These are phyloP conservation scores for Coregonus clupeaformis DNA, from an alignment of 2,113 vertebrate species.

Conservation along the genomic window DNA sequence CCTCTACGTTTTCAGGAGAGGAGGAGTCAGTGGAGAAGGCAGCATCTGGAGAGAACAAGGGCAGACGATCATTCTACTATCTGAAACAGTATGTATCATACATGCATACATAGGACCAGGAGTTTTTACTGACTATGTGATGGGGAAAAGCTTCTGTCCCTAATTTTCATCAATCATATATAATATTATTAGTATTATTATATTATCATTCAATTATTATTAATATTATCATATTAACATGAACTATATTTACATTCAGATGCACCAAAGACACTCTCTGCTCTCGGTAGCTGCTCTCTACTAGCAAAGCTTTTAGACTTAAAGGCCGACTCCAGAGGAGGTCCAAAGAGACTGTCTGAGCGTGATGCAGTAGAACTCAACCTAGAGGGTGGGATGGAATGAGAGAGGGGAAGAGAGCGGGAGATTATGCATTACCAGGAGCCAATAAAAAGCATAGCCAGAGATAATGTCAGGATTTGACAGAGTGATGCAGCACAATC, in stretches of 20 bases:
- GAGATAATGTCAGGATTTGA: background rate
- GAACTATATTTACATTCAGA: constrained; percentile 65
- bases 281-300: constrained; percentile 56
- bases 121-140: background rate
- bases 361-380: constrained; percentile 62
- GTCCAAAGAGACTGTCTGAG: constrained; percentile 83
- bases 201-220: no score
- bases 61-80: background rate
- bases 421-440: background rate
- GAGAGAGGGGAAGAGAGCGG: background rate
- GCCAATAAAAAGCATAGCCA: background rate
- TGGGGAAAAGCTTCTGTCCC: no score
- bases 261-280: constrained; percentile 36
- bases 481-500: background rate
- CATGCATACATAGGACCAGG: background rate
- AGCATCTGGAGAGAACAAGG: constrained; percentile 63
- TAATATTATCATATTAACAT: background rate
- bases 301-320: constrained; percentile 84
- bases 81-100: background rate
- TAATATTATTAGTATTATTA: background rate
- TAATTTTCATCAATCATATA: background rate
- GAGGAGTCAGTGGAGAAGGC: constrained; percentile 90
- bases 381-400: constrained; percentile 42
- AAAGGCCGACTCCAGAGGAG: constrained; percentile 82
- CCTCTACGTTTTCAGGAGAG: constrained; percentile 90